phyloP scores from a whole-genome alignment of 2,797 vertebrate genomes.

The Taenioides sp. region DNA sequence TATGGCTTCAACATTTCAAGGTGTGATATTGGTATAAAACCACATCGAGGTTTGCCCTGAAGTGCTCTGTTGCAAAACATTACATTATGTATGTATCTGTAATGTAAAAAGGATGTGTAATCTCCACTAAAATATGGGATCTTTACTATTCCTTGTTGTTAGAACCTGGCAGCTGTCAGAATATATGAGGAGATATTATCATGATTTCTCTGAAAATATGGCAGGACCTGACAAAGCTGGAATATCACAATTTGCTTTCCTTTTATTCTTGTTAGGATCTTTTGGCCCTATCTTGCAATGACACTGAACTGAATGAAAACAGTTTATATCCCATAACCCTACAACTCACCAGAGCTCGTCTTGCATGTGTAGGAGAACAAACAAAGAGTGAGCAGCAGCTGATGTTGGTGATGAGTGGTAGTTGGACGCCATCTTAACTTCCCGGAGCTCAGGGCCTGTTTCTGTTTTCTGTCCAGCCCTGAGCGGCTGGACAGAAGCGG shows the following conservation, averaged over 20 bases:
- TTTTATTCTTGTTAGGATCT: not conserved
- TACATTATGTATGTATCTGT: slow-evolving; percentile 1
- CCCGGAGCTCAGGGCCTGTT: slow-evolving; percentile 20
- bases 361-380: slow-evolving; percentile 24
- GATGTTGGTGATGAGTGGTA: slow-evolving; percentile 38
- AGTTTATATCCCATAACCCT: not conserved
- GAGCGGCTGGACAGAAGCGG: slow-evolving; percentile 38
- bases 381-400: slow-evolving; percentile 24
- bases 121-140: not conserved
- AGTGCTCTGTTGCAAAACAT: not conserved
- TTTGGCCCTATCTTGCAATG: not conserved
- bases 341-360: not conserved
- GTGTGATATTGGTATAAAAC: slow-evolving; percentile 3
- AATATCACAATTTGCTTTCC: not conserved
- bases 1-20: not conserved
- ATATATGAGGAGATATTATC: not conserved
- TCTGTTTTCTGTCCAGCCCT: slow-evolving; percentile 39
- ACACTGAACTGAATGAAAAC: not conserved
- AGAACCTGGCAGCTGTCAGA: slow-evolving; percentile 1
- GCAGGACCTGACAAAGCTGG: not conserved
- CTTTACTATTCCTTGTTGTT: not conserved
- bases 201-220: not conserved
- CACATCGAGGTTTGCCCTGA: not conserved
- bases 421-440: slow-evolving; percentile 35
- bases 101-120: not conserved